A percentile compares a stretch with the other conserved stretches of the same genome.
These are phyloP conservation scores for Polydrusus cervinus DNA, from an alignment of 2,888 invertebrate species.

Conservation along the genomic window DNA sequence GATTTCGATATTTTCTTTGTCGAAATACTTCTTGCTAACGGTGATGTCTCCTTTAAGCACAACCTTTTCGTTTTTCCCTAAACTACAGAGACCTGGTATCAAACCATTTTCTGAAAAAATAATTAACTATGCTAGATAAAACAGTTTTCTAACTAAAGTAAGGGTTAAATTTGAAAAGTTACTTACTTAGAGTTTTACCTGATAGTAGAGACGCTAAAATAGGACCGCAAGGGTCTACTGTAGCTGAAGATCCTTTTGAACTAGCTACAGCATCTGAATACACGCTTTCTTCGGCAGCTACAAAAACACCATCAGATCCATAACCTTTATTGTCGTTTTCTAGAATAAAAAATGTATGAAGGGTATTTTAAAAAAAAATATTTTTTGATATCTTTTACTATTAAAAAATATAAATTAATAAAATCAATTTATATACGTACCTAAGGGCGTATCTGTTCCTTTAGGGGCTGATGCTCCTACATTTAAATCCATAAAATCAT, in stretches of 20 bases:
- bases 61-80: constrained; percentile 43
- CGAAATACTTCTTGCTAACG: constrained; percentile 36
- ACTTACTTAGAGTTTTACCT: constrained; percentile 16
- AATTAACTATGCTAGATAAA: background rate
- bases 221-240: background rate
- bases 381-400: background rate
- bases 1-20: constrained; percentile 19
- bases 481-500: background rate
- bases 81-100: constrained; percentile 32
- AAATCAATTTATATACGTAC: background rate
- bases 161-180: background rate
- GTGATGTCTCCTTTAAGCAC: constrained; percentile 49
- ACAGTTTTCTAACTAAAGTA: background rate
- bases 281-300: background rate
- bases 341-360: background rate
- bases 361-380: too few relatives aligned
- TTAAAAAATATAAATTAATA: background rate
- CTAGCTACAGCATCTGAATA: background rate
- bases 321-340: background rate
- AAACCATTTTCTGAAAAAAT: constrained; percentile 37
- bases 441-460: background rate
- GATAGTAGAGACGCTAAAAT: background rate
- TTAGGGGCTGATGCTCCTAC: background rate
- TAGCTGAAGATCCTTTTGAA: background rate
- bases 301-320: background rate